A percentile compares a stretch with the other conserved stretches of the same genome.
These are phyloP conservation scores for Shinisaurus crocodilurus DNA, from an alignment of 2,113 vertebrate genomes.

Conservation along the genomic window DNA sequence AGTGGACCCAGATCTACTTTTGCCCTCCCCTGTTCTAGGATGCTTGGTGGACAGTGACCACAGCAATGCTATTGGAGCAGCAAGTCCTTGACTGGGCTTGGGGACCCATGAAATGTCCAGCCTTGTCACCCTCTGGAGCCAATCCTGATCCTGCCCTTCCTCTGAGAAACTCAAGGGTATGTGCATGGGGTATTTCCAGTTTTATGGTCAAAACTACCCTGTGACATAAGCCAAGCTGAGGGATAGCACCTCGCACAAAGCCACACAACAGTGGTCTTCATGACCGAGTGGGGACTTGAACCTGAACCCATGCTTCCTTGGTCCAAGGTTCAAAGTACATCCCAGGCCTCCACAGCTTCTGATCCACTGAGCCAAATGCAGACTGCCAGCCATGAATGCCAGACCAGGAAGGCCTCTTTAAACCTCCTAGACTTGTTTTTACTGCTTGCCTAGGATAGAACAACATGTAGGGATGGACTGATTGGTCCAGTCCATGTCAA, in stretches of 20 bases:
- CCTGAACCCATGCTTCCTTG: not conserved
- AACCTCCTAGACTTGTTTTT: not conserved
- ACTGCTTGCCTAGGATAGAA: not conserved
- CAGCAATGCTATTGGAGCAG: not conserved
- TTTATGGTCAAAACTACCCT: not conserved
- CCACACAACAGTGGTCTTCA: too few species aligned
- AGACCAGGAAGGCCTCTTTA: not conserved
- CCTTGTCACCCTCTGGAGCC: not conserved
- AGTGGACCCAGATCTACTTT: too few species aligned
- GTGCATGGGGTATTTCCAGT: not conserved
- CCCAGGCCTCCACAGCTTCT: not conserved
- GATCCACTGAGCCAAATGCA: not conserved
- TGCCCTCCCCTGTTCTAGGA: not conserved
- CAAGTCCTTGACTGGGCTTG: not conserved
- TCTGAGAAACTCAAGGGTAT: not conserved
- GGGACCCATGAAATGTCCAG: not conserved
- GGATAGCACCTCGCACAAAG: too few species aligned
- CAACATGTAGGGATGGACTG: not conserved
- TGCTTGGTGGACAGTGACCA: not conserved
- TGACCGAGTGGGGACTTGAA: too few species aligned
- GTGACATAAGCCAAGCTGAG: not conserved
- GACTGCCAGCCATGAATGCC: not conserved
- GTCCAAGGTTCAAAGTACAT: not conserved
- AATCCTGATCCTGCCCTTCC: not conserved
- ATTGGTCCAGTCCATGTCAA: not conserved